These are phyloP conservation scores for Poecilia velifera DNA, from an alignment of 2,797 vertebrate genomes.

Conservation along the genomic window DNA sequence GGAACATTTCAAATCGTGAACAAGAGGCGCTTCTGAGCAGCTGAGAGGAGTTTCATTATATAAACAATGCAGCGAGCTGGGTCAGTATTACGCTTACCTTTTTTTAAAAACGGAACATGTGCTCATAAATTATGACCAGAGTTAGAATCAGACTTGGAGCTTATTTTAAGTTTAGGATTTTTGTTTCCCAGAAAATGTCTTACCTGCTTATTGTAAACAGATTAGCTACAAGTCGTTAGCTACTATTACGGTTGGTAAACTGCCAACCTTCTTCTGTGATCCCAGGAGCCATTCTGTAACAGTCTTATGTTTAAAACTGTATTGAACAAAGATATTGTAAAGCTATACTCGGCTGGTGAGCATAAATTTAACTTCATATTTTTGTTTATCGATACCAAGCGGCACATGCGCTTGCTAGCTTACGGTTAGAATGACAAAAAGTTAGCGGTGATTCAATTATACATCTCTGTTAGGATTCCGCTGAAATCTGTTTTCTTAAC, in stretches of 20 bases:
- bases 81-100: slow-evolving; percentile 39
- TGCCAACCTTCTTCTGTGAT: neutral
- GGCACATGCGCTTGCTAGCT: slow-evolving; percentile 3
- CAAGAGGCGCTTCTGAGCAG: slow-evolving; percentile 40
- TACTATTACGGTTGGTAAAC: neutral
- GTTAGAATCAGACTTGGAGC: neutral
- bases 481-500: neutral
- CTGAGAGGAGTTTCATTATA: slow-evolving; percentile 1
- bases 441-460: neutral
- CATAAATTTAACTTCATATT: neutral
- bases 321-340: neutral
- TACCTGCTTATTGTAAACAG: neutral
- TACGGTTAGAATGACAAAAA: neutral
- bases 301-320: too few species aligned
- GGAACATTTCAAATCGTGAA: slow-evolving; percentile 72
- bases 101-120: neutral
- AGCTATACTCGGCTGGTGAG: neutral
- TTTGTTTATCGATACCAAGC: neutral
- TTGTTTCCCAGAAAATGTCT: neutral
- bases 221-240: slow-evolving; percentile 8
- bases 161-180: neutral
- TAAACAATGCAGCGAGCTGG: slow-evolving; percentile 64
- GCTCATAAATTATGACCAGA: accelerated
- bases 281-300: neutral
- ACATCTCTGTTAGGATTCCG: neutral